Percentiles rank a stretch among this genome's conserved stretches.
Evolutionary conservation across 2,888 invertebrate genomes (phyloP).

Genomic region (Parasteatoda lunata): DNA sequence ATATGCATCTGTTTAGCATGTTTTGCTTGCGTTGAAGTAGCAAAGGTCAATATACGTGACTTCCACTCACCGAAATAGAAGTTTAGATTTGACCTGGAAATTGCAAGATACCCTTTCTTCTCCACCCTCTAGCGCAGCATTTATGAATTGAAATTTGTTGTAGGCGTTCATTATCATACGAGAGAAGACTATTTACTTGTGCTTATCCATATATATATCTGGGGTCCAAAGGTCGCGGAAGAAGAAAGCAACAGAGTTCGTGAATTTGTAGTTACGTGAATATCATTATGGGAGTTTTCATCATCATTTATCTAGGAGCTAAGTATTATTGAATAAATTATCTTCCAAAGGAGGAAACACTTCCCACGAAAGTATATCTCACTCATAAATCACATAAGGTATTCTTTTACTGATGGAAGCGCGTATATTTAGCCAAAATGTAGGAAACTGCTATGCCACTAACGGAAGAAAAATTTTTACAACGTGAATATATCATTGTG

Average conservation of each 20-base stretch:
- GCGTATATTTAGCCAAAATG: too few species aligned
- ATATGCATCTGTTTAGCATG: too few species aligned
- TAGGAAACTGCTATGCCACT: too few species aligned
- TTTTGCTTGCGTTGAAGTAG: not conserved
- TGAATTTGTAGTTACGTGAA: conserved; percentile 16
- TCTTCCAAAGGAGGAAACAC: too few species aligned
- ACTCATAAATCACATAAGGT: too few species aligned
- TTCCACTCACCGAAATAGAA: not conserved
- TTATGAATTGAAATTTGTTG: not conserved
- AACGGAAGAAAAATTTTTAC: too few species aligned
- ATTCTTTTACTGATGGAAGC: too few species aligned
- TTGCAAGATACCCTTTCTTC: not conserved
- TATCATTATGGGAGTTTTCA: not conserved
- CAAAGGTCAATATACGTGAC: not conserved
- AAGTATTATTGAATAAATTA: too few species aligned
- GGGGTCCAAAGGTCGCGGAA: conserved; percentile 20
- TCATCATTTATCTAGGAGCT: not conserved
- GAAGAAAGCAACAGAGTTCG: conserved; percentile 1
- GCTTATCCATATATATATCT: conserved; percentile 3
- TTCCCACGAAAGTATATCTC: too few species aligned
- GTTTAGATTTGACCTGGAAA: not conserved
- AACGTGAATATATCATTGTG: too few species aligned
- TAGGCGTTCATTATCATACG: not conserved
- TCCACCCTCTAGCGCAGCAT: not conserved
- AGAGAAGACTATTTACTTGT: not conserved